A percentile compares a stretch with the other conserved stretches of the same genome.
Conservation (phyloP, 1,140 invertebrate species). For the Eupeodes corollae region DNA sequence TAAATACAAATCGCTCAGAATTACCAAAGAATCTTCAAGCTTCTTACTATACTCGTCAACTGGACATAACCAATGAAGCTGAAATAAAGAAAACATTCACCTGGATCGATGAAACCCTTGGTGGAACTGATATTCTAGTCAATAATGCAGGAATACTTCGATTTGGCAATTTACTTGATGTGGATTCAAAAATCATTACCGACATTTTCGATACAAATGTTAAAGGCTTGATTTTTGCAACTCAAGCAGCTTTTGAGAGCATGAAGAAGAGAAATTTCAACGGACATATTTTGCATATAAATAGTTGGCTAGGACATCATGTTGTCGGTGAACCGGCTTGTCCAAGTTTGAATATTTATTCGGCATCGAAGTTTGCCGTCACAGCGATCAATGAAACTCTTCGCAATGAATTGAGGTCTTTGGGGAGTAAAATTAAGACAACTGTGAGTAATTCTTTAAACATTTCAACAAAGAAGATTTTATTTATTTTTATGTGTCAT, state of each 20-base stretch:
- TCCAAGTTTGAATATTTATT: constrained; percentile 45
- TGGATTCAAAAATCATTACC: constrained; percentile 35
- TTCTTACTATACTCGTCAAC: constrained; percentile 42
- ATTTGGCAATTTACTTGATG: constrained; percentile 31
- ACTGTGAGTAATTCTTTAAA: constrained; percentile 43
- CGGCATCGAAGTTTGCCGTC: constrained; percentile 56
- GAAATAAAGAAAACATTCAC: constrained; percentile 54
- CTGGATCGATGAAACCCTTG: constrained; percentile 48
- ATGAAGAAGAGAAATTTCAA: constrained; percentile 52
- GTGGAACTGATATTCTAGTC: constrained; percentile 56
- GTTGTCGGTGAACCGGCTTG: constrained; percentile 27
- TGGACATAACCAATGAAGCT: constrained; percentile 52
- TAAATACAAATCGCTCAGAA: constrained; percentile 22
- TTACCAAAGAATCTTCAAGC: constrained; percentile 18
- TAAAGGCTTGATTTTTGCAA: constrained; percentile 52
- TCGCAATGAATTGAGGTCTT: constrained; percentile 47
- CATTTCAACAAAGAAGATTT: no score
- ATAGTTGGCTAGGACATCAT: constrained; percentile 46
- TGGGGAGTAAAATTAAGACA: constrained; percentile 51
- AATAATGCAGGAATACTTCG: constrained; percentile 58
- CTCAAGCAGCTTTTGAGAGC: constrained; percentile 49
- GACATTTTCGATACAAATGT: constrained; percentile 56
- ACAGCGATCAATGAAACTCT: constrained; percentile 52
- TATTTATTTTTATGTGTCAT: no score
- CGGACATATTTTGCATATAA: constrained; percentile 63